Conservation (phyloP, 2,888 invertebrate species). For the Dryococelus australis region DNA sequence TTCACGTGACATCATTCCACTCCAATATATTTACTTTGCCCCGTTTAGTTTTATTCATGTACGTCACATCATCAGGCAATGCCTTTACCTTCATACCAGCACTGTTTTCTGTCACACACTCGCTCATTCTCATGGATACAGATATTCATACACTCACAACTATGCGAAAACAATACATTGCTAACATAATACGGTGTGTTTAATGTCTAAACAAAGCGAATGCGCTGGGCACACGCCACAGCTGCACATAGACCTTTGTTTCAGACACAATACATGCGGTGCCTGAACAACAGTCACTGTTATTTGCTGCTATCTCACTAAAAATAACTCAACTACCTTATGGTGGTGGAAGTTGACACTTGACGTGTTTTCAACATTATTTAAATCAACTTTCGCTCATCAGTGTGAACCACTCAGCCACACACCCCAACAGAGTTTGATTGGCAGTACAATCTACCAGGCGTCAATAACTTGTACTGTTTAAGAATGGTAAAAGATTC, state of each 20-base stretch:
- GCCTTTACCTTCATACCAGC: background rate
- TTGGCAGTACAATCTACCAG: too few species aligned
- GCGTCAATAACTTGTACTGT: too few species aligned
- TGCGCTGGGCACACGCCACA: background rate
- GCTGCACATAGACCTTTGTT: background rate
- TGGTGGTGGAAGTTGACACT: background rate
- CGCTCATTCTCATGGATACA: background rate
- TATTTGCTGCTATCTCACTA: background rate
- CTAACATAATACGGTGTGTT: background rate
- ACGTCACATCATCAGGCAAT: background rate
- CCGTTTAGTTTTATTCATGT: background rate
- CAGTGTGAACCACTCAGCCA: too few species aligned
- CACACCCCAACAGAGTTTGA: too few species aligned
- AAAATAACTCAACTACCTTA: background rate
- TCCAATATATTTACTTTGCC: background rate
- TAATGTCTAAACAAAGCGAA: background rate
- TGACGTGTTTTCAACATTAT: too few species aligned
- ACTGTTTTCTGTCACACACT: constrained; percentile 12
- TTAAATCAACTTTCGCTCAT: too few species aligned
- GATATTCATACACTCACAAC: background rate
- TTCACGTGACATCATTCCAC: background rate
- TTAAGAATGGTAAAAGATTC: too few species aligned
- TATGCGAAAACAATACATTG: background rate
- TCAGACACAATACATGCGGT: background rate
- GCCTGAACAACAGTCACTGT: background rate